Base-by-base conservation (phyloP, 1,140 invertebrate genomes). In the Chironomus striatipennis region DNA sequence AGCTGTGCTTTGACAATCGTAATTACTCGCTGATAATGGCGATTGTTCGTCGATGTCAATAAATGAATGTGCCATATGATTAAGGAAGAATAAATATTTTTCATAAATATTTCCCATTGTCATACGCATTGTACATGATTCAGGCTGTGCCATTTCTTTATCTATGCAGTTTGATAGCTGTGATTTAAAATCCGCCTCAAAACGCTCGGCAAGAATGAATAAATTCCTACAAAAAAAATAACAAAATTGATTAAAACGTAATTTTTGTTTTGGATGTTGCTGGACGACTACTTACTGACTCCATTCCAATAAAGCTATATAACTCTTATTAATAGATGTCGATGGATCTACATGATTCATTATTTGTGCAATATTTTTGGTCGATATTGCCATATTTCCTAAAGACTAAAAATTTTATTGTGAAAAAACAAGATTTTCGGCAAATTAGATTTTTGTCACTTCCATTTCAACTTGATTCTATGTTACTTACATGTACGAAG, bases 61-160 rank as follows among this genome's bases (percentile, higher is more conserved):
- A 70, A 20, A 70, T 12, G 65, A 70, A 12, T 70, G 65, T 21
- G 20, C 18, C 65, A 70, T 70, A 20, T 70, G 65, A 20, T 70
- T 70, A 2, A 70, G 18, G 20, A 70, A 70, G 65, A 70, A 70
- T 18, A 70, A 21, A 70, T 18, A 18, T 70, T 70, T 70, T 17
- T 70, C 65, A 70, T 70, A 70, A 21, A 70, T 70, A 21, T 70
- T 70, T 7, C 65, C 20, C 65, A 70, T 70, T 70, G 65, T 70
- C 7, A 57, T 15, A 15, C 65, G 65, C 20, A 70, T 70, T 21
- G n/a, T 70, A 15, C 47, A 57, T 18, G n/a, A 9, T 70, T 70
- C 65, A 18, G 65, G 65, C 18, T 70, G 65, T 4, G 20, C 65
- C n/a, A 70, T 21, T 20, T 70, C 65, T 70, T 70, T n/a, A 70